Conservation (phyloP, 2,888 invertebrate genomes). For the Amiota mariae region DNA sequence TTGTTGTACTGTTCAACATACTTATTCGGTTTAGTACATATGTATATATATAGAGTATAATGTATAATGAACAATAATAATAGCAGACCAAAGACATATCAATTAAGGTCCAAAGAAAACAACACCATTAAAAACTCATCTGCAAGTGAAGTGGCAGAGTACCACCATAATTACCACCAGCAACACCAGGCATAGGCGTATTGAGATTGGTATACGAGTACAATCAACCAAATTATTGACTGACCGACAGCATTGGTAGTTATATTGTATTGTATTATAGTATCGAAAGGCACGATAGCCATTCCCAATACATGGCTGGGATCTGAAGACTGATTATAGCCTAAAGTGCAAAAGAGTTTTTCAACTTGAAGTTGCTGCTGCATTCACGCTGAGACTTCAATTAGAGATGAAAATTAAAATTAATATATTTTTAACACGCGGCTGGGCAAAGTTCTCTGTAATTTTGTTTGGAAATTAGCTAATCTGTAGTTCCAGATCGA, state of each 20-base stretch:
- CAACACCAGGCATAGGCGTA: neutral
- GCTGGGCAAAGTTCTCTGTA: neutral
- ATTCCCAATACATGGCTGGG: neutral
- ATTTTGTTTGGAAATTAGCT: too few species aligned
- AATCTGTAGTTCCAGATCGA: too few species aligned
- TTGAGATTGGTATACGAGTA: neutral
- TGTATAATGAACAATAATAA: slow-evolving; percentile 2
- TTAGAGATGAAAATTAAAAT: slow-evolving; percentile 14
- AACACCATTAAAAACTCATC: slow-evolving; percentile 34
- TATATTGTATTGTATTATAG: neutral
- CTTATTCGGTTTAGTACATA: too few species aligned
- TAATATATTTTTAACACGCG: slow-evolving; percentile 28
- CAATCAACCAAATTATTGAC: slow-evolving; percentile 5
- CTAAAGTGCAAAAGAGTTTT: slow-evolving; percentile 1
- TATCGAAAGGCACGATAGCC: slow-evolving; percentile 24
- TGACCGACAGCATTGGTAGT: slow-evolving; percentile 27
- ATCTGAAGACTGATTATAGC: neutral
- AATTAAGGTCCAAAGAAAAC: slow-evolving; percentile 26
- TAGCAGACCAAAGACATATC: slow-evolving; percentile 8
- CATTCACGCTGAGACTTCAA: neutral
- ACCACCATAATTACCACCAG: slow-evolving; percentile 7
- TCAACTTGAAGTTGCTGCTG: neutral
- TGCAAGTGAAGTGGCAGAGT: slow-evolving; percentile 1
- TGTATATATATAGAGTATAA: slow-evolving; percentile 3
- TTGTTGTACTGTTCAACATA: neutral